Base-by-base conservation (phyloP, 1,140 invertebrate species). In the Drosophila tristis region DNA sequence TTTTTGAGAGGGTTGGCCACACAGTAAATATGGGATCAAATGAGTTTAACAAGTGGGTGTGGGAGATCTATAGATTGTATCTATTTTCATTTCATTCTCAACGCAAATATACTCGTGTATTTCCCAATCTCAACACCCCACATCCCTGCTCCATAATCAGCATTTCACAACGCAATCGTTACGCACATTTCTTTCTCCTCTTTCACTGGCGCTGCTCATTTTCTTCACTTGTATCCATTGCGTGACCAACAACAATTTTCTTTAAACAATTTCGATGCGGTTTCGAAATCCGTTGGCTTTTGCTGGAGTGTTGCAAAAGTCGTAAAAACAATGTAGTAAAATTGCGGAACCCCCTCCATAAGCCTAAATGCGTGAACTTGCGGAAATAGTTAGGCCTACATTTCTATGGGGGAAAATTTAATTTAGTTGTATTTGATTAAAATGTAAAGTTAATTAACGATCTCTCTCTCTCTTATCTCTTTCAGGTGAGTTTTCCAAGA, bases 181-280 rank as follows among this genome's bases (percentile, higher is more conserved):
- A 80, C 80, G 76, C 80, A 85, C 71, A 58, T 72, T 75, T 79
- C 74, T 57, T 66, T 74, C 47, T 61, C 45, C 50, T 72, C 50
- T 63, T 73, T 66, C 7, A 60, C 49, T 20, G 1, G 20, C 20
- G 20, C 44, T 35, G 54, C 35, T 59, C 29, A 51, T 53, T 73
- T 63, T 61, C 62, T 4, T 39, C 35, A 39, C 73, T 58, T 66
- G 13, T 84, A 56, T 74, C 47, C 60, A 74, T 71, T 85, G 81
- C 80, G 81, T 85, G 81, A 80, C 73, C 66, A 65, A 74, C 67
- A 53, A 44, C 67, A 80, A 65, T 85, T 86, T 85, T 80, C 71
- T 63, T 49, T 25, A n/a, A 47, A 43, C 43, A 66, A 63, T 65
- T 79, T 75, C 58, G 48, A 73, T 73, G 65, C 23, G 55, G 51